A percentile compares a stretch with the other conserved stretches of the same genome.
These are phyloP conservation scores for Melanerpes formicivorus DNA, from an alignment of 2,113 vertebrate genomes.

Conservation along the genomic window DNA sequence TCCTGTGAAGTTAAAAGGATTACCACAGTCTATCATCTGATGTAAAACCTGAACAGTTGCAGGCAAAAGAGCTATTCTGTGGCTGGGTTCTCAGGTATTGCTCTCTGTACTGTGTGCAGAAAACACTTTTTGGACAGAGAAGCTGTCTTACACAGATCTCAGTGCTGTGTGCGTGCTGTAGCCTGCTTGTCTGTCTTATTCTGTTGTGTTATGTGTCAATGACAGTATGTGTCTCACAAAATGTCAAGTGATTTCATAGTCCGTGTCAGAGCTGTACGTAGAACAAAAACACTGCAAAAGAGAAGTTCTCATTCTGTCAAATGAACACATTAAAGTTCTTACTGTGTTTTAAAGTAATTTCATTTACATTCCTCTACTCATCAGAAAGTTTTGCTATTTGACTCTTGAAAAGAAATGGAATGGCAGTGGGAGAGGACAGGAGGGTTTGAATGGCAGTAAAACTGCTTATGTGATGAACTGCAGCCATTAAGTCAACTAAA, in stretches of 20 bases:
- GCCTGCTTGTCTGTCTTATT: neutral
- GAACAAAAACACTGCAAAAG: neutral
- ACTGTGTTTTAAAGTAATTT: neutral
- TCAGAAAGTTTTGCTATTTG: neutral
- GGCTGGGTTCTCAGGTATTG: neutral
- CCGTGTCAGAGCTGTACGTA: neutral
- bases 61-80: neutral
- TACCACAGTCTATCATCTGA: neutral
- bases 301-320: neutral
- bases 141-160: neutral
- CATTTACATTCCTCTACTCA: neutral
- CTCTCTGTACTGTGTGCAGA: neutral
- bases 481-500: neutral
- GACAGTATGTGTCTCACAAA: neutral
- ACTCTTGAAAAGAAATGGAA: neutral
- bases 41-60: neutral
- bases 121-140: neutral
- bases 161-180: neutral
- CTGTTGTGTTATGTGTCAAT: neutral
- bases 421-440: neutral
- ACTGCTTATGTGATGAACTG: neutral
- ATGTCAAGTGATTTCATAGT: neutral
- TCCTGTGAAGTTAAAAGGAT: neutral
- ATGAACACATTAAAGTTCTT: neutral
- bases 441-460: neutral